Evolutionary conservation across 2,888 invertebrate species (phyloP), one percentile per base, ranked within the genome.

Genomic region (Sinhomidia bicolor): DNA sequence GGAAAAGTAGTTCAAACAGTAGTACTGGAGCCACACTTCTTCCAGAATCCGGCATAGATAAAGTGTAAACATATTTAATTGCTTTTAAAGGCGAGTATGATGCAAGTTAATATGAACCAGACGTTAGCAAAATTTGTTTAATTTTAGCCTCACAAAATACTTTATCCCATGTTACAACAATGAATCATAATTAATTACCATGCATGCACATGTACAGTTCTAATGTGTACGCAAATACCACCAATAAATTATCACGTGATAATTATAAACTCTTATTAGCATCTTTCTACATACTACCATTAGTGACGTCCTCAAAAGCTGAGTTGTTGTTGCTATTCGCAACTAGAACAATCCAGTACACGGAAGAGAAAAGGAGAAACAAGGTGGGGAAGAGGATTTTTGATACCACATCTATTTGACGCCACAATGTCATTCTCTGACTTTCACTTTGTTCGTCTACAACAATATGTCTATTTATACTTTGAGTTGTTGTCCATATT

Each of bases 401-500:
- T 1, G 97, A 96, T 2, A 96, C 94, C 93, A 95, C 95, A 93
- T 97, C 97, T 89, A 97, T 96, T 94, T 96, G 96, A 84, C 96
- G 95, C 95, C 97, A 97, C 92, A 96, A 26, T 10, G 41, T 14
- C 26, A 9, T 26, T 60, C 26, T 60, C 9, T 17, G 57, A 10
- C 57, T 7, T 20, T 57, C 57, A 1, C 2, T 4, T 57, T 51
- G 9, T 3, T n/a, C n/a, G 51, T 14, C 3, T 6, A 17, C 17
- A 6, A 1, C n/a, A 17, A 6, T 47, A 9, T 10, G 17, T 17
- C 54, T 54, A 54, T 17, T 23, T 9, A n/a, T 3, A 57, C n/a
- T 14, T 36, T 71, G 41, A 7, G 10, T 20, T 71, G 23, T 12
- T 74, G 93, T 90, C 94, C 94, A 94, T 0, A 93, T 89, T 2